Evolutionary conservation across 2,797 vertebrate genomes (phyloP).

Genomic region (Setipinna tenuifilis): DNA sequence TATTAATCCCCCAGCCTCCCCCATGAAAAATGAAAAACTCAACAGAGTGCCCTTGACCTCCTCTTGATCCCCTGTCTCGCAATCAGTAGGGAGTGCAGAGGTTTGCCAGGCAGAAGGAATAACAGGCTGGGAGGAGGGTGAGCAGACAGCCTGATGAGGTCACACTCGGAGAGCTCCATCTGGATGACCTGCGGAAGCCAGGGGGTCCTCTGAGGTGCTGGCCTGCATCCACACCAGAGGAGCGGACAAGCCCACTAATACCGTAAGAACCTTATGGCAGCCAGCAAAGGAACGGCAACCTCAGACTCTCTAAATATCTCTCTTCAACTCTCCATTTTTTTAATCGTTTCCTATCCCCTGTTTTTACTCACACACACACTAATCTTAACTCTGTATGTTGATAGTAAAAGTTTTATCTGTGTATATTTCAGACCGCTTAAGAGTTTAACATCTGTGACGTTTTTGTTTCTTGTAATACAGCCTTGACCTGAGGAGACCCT

Average conservation of each 20-base stretch:
- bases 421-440: not conserved
- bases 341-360: too few species aligned
- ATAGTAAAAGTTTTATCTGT: not conserved
- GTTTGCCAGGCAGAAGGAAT: not conserved
- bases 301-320: not conserved
- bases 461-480: not conserved
- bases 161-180: not conserved
- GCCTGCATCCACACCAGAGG: not conserved
- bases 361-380: too few species aligned
- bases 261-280: not conserved
- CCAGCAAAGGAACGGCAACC: not conserved
- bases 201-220: not conserved
- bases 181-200: not conserved
- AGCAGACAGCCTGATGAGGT: not conserved
- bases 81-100: not conserved
- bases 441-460: not conserved
- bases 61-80: not conserved
- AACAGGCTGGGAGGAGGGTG: not conserved
- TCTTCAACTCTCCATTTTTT: not conserved
- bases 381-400: not conserved
- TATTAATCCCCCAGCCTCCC: not conserved
- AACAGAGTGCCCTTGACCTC: constrained; percentile 1
- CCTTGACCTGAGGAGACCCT: not conserved
- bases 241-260: not conserved
- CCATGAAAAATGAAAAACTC: not conserved